Base-by-base conservation (phyloP, 2,888 invertebrate species). In the Drosophila limbata region DNA sequence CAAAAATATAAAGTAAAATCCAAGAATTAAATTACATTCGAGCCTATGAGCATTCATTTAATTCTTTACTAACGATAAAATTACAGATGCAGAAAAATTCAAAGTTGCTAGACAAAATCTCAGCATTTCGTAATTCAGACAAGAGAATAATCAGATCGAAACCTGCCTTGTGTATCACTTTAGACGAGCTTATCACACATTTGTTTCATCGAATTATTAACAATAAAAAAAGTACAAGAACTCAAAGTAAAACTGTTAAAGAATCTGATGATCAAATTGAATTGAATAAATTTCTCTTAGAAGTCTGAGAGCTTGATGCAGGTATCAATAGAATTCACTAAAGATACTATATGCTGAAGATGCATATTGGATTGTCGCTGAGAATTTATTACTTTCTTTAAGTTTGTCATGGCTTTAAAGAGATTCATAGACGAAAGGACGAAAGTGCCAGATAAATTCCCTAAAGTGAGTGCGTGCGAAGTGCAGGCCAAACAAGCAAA, bases 401-500 rank as follows among this genome's bases (percentile, higher is more conserved):
- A 48, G 25, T 56, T 50, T 19, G 5, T 11, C 35, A 21, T 42
- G 42, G 28, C 31, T 48, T 80, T 64, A 63, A 69, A 69, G 66
- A 61, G 28, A 51, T 39, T 3, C 28, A n/a, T 13, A 52, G 50
- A 6, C 50, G 8, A 47, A 37, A 33, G 51, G 44, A 53, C 42
- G 55, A 65, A 81, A 86, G 78, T 79, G 87, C 66, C 74, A 61
- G 68, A 77, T 66, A 88, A 88, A 82, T 69, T 77, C 83, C 69
- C 77, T 44, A 50, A 70, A 66, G 67, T 65, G 66, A 72, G 68
- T 79, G 83, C 77, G 74, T 72, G 86, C 69, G 85, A 82, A 82
- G 81, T 88, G 84, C 73, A 69, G 84, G 61, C 75, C 88, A 84
- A 84, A 86, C 78, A 86, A 73, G 63, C 55, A 35, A 62, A 62